Conservation (phyloP, 2,888 invertebrate species). For the Bursaphelenchus okinawaensis region DNA sequence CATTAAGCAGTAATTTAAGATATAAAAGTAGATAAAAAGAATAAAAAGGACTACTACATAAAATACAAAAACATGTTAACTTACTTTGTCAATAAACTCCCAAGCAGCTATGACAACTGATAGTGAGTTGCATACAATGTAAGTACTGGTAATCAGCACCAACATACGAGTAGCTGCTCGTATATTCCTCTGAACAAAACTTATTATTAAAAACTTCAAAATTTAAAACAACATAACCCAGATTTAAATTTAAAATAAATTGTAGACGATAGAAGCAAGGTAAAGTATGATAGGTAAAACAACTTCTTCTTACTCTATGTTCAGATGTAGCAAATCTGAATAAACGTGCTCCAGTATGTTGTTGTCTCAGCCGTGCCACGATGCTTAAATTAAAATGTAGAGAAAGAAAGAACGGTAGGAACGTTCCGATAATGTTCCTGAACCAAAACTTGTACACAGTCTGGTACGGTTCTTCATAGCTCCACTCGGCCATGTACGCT, state of each 20-base stretch:
- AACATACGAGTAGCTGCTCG: conserved; percentile 52
- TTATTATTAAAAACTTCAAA: too few relatives aligned
- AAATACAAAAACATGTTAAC: neutral
- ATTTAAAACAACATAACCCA: too few relatives aligned
- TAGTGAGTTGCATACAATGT: conserved; percentile 48
- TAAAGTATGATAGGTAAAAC: conserved; percentile 3
- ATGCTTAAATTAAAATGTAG: conserved; percentile 50
- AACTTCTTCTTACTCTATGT: conserved; percentile 37
- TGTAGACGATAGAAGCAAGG: too few relatives aligned
- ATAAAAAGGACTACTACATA: neutral
- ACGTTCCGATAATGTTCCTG: conserved; percentile 44
- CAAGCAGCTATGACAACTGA: conserved; percentile 47
- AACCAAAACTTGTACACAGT: conserved; percentile 53
- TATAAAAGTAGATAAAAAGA: neutral
- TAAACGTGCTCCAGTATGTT: conserved; percentile 48
- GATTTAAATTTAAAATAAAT: neutral
- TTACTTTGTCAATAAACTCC: conserved; percentile 44
- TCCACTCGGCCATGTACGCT: conserved; percentile 36
- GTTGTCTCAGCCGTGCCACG: conserved; percentile 43
- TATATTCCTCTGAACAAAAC: conserved; percentile 51
- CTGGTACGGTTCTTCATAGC: conserved; percentile 46
- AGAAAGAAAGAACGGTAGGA: conserved; percentile 47
- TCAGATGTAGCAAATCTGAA: conserved; percentile 53
- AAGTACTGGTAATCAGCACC: conserved; percentile 49
- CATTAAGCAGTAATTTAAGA: neutral